phyloP scores from a whole-genome alignment of 2,797 vertebrate genomes.

The Melanotaenia parkinsoni region DNA sequence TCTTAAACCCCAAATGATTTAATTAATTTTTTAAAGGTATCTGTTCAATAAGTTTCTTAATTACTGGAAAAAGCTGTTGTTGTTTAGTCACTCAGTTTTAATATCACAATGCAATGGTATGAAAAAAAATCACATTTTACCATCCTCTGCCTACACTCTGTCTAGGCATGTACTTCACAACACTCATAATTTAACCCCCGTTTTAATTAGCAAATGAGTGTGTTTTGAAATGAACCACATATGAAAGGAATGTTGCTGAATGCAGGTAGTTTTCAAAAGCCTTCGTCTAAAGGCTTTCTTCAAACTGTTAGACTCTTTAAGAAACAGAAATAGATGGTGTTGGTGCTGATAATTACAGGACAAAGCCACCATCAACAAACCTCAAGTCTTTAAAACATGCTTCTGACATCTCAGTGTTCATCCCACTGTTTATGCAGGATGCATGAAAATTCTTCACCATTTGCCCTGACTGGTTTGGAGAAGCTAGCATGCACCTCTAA shows the following conservation, averaged over 20 bases:
- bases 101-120: background rate
- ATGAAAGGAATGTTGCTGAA: constrained; percentile 19
- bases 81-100: background rate
- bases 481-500: background rate
- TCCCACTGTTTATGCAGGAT: constrained; percentile 34
- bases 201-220: constrained; percentile 38
- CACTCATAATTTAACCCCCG: constrained; percentile 34
- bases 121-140: constrained; percentile 7
- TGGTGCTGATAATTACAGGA: constrained; percentile 61
- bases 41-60: background rate
- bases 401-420: constrained; percentile 31
- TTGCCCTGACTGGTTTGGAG: constrained; percentile 45
- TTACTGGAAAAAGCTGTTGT: background rate
- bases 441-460: constrained; percentile 18
- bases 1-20: background rate
- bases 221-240: constrained; percentile 52
- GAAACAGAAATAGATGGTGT: constrained; percentile 32
- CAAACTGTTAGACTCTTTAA: constrained; percentile 11
- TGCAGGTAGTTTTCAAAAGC: constrained; percentile 2
- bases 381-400: constrained; percentile 26
- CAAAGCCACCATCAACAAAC: constrained; percentile 11
- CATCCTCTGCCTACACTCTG: constrained; percentile 21
- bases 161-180: constrained; percentile 27
- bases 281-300: constrained; percentile 22
- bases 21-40: background rate